Conservation (phyloP, 2,888 invertebrate species). For the Harpagoxenus sublaevis region DNA sequence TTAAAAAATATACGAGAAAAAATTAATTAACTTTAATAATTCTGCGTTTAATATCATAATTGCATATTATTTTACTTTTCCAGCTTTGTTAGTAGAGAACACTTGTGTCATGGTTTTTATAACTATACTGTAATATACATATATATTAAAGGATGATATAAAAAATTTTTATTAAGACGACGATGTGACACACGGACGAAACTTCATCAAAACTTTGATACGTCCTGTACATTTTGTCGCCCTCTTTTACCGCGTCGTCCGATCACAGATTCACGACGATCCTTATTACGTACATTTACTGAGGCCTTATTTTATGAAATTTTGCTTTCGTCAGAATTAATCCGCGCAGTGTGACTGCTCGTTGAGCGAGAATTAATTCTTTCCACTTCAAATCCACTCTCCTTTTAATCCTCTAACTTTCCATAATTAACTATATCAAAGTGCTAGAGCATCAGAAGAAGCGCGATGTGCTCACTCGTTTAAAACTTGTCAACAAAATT, state of each 20-base stretch:
- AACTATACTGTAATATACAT: background rate
- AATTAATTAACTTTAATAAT: background rate
- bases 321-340: background rate
- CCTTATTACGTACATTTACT: background rate
- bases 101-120: background rate
- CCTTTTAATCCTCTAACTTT: background rate
- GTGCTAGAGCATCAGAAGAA: background rate
- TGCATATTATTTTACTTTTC: background rate
- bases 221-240: background rate
- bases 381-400: background rate
- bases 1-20: background rate
- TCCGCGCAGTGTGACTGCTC: background rate
- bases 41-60: background rate
- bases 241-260: background rate
- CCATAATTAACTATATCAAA: background rate
- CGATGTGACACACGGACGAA: background rate
- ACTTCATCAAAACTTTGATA: conserved; percentile 10
- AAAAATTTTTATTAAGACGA: background rate
- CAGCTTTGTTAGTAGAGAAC: background rate
- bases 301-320: conserved; percentile 20
- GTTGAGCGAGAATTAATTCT: background rate
- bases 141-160: too few relatives aligned
- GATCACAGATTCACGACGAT: conserved; percentile 16
- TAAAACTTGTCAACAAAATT: conserved; percentile 8
- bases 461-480: background rate